Percentiles rank a stretch among this genome's conserved stretches.
Evolutionary conservation across 1,140 invertebrate genomes (phyloP).

Genomic region (Hypothenemus hampei): DNA sequence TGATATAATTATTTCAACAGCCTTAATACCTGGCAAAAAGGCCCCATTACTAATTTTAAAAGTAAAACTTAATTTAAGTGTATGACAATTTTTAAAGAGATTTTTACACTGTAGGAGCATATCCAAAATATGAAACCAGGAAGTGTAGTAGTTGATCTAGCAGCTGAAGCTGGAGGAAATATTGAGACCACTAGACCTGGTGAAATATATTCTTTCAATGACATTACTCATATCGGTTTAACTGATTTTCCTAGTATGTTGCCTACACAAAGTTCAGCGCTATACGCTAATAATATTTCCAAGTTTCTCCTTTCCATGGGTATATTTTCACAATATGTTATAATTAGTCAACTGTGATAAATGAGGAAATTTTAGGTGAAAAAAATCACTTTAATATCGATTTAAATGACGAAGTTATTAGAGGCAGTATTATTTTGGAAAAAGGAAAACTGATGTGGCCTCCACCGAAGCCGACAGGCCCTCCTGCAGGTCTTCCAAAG

Average conservation of each 20-base stretch:
- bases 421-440: conserved; percentile 72
- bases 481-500: conserved; percentile 46
- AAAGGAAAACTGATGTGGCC: conserved; percentile 78
- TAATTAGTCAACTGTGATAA: background rate
- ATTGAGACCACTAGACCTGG: conserved; percentile 79
- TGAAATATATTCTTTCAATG: conserved; percentile 68
- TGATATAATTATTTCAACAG: conserved; percentile 80
- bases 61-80: too few species aligned
- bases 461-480: conserved; percentile 57
- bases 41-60: conserved; percentile 79
- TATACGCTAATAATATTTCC: conserved; percentile 88
- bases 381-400: conserved; percentile 77
- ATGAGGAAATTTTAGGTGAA: conserved; percentile 47
- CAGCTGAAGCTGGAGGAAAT: conserved; percentile 86
- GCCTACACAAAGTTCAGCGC: conserved; percentile 78
- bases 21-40: conserved; percentile 82
- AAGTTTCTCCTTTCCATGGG: conserved; percentile 81
- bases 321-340: conserved; percentile 29
- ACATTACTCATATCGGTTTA: conserved; percentile 80
- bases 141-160: conserved; percentile 84
- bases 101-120: conserved; percentile 58
- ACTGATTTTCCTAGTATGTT: conserved; percentile 81
- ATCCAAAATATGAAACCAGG: conserved; percentile 82
- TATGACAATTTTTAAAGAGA: too few species aligned
- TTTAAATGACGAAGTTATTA: conserved; percentile 79